These are phyloP conservation scores for Labeo calbasu DNA, from an alignment of 2,797 vertebrate species.

Conservation along the genomic window DNA sequence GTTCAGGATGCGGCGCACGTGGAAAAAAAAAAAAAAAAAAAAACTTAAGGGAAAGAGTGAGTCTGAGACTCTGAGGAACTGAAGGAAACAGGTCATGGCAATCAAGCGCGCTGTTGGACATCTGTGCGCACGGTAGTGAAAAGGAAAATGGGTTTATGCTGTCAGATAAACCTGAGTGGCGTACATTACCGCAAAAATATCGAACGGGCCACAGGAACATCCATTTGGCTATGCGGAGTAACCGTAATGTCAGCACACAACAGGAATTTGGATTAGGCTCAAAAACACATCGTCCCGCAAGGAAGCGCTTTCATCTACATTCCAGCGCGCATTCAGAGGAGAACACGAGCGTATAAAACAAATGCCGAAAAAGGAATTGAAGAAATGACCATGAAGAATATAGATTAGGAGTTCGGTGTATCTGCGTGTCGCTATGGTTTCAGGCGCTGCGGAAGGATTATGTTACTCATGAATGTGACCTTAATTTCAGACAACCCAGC, in stretches of 20 bases:
- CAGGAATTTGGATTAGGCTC: slow-evolving; percentile 37
- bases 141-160: slow-evolving; percentile 40
- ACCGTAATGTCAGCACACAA: slow-evolving; percentile 38
- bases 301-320: slow-evolving; percentile 40
- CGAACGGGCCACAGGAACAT: slow-evolving; percentile 35
- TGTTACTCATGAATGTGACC: slow-evolving; percentile 40
- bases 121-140: slow-evolving; percentile 11
- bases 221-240: slow-evolving; percentile 27
- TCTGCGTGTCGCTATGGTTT: slow-evolving; percentile 45
- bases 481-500: slow-evolving; percentile 41
- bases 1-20: slow-evolving; percentile 16
- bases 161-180: slow-evolving; percentile 30
- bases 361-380: slow-evolving; percentile 36
- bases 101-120: slow-evolving; percentile 40
- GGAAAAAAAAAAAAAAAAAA: slow-evolving; percentile 49
- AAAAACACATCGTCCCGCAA: slow-evolving; percentile 32
- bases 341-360: slow-evolving; percentile 21
- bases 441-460: slow-evolving; percentile 35
- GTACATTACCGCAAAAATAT: slow-evolving; percentile 38
- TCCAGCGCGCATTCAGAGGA: slow-evolving; percentile 18
- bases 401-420: slow-evolving; percentile 22
- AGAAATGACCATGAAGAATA: slow-evolving; percentile 37
- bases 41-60: slow-evolving; percentile 40
- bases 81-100: slow-evolving; percentile 45
- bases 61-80: slow-evolving; percentile 49